These are phyloP conservation scores for Xenopus tropicalis DNA, from an alignment of 2,113 vertebrate species.

Conservation along the genomic window DNA sequence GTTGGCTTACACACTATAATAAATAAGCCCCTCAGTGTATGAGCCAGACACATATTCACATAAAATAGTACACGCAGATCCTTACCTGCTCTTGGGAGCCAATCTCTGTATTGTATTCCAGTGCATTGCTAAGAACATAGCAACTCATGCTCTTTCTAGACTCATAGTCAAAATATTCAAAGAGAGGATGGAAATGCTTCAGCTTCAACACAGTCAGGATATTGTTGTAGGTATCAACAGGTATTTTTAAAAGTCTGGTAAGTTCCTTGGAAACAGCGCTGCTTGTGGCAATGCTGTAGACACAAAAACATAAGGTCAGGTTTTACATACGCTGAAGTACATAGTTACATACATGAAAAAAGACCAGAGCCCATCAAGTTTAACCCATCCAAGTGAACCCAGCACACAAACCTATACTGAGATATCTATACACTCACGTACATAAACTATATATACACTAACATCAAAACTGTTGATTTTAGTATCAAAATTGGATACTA, in stretches of 20 bases:
- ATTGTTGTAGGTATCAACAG: conserved; percentile 96
- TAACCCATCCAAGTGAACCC: too few relatives aligned
- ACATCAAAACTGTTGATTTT: too few relatives aligned
- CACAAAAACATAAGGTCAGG: conserved; percentile 32
- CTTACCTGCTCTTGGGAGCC: conserved; percentile 91
- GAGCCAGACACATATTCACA: too few relatives aligned
- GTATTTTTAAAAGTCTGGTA: conserved; percentile 95
- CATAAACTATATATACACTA: too few relatives aligned
- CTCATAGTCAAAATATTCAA: conserved; percentile 97
- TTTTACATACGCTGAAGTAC: not conserved
- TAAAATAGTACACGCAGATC: too few relatives aligned
- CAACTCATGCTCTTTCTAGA: conserved; percentile 98
- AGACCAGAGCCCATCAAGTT: too few relatives aligned
- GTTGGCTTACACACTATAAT: too few relatives aligned
- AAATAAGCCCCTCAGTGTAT: too few relatives aligned
- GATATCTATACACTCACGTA: too few relatives aligned
- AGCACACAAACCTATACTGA: too few relatives aligned
- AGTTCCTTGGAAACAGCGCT: conserved; percentile 96
- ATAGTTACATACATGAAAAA: too few relatives aligned
- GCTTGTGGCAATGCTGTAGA: conserved; percentile 90
- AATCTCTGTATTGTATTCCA: conserved; percentile 94
- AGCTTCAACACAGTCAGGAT: conserved; percentile 90
- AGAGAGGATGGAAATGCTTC: conserved; percentile 94
- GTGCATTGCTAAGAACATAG: conserved; percentile 91
- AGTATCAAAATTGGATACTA: too few relatives aligned